A percentile compares a stretch with the other conserved stretches of the same genome.
These are phyloP conservation scores for Polypterus senegalus DNA, from an alignment of 2,113 vertebrate genomes.

Conservation along the genomic window DNA sequence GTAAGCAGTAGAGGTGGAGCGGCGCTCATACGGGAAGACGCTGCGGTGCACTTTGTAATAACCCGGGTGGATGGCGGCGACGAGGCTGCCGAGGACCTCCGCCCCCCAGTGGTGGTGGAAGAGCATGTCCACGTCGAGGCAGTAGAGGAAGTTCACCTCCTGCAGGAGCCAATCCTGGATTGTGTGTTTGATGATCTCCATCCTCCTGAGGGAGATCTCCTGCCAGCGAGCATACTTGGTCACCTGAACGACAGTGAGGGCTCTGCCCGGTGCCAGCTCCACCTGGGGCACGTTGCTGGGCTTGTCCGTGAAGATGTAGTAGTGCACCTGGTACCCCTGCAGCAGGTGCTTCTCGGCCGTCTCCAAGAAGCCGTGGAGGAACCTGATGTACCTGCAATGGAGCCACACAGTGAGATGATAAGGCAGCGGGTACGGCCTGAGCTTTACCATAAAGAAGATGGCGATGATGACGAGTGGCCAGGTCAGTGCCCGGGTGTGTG, in stretches of 20 bases:
- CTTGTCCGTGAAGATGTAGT: slow-evolving; percentile 54
- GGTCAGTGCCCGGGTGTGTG: too few species aligned
- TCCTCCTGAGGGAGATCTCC: slow-evolving; percentile 45
- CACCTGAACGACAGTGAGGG: not conserved
- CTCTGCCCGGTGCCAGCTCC: slow-evolving; percentile 13
- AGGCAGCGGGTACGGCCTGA: not conserved
- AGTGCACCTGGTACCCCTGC: slow-evolving; percentile 38
- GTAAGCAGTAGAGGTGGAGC: slow-evolving; percentile 36
- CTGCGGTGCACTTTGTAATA: slow-evolving; percentile 30
- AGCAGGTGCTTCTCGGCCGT: slow-evolving; percentile 55
- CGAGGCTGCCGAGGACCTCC: slow-evolving; percentile 41
- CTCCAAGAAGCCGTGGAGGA: slow-evolving; percentile 44
- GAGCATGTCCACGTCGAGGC: slow-evolving; percentile 46
- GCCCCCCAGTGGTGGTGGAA: slow-evolving; percentile 44
- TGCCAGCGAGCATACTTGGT: slow-evolving; percentile 36
- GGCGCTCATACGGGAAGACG: slow-evolving; percentile 47
- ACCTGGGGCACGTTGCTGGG: slow-evolving; percentile 20
- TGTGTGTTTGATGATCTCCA: slow-evolving; percentile 45
- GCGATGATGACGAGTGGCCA: too few species aligned
- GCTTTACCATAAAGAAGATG: too few species aligned
- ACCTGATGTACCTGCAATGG: slow-evolving; percentile 42
- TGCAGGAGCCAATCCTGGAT: slow-evolving; percentile 16
- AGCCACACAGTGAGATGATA: not conserved
- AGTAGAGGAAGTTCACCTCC: slow-evolving; percentile 46
- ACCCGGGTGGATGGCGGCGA: slow-evolving; percentile 48